phyloP scores from a whole-genome alignment of 2,113 vertebrate species.

The Leucoraja erinaceus region DNA sequence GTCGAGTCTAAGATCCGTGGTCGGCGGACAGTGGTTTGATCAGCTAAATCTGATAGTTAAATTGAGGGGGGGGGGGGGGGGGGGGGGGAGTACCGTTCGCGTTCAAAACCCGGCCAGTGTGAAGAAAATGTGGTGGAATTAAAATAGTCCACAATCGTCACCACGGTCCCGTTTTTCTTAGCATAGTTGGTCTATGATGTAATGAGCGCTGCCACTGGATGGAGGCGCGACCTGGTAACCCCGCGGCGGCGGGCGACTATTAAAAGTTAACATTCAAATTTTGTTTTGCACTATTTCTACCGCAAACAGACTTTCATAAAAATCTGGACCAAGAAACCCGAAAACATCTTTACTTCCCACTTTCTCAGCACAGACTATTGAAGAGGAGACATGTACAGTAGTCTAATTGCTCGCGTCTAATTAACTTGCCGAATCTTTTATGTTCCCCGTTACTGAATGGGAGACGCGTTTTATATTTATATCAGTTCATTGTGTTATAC shows the following conservation, averaged over 20 bases:
- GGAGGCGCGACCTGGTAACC: constrained; percentile 49
- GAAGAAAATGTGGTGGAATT: constrained; percentile 79
- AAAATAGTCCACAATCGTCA: constrained; percentile 76
- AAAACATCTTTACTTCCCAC: background rate
- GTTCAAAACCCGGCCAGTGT: constrained; percentile 49
- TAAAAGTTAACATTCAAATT: constrained; percentile 72
- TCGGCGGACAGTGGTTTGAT: constrained; percentile 97
- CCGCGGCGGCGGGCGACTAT: constrained; percentile 68
- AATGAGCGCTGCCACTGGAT: constrained; percentile 89
- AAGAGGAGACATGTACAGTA: background rate
- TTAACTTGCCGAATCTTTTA: constrained; percentile 14
- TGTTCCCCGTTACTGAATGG: background rate
- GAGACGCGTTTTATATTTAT: constrained; percentile 23
- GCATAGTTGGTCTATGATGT: constrained; percentile 97
- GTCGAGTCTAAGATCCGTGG: constrained; percentile 92
- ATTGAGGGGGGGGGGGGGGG: constrained; percentile 48
- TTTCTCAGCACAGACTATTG: background rate
- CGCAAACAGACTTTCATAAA: background rate
- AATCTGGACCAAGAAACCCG: background rate
- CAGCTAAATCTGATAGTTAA: too few relatives aligned
- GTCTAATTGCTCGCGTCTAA: background rate
- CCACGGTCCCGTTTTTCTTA: constrained; percentile 90
- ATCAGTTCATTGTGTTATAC: background rate
- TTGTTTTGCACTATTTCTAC: constrained; percentile 48
- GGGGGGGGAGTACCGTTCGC: constrained; percentile 33